Evolutionary conservation across 1,140 invertebrate genomes (phyloP), one percentile per base, ranked within the genome.

Genomic region (Amyelois transitella): DNA sequence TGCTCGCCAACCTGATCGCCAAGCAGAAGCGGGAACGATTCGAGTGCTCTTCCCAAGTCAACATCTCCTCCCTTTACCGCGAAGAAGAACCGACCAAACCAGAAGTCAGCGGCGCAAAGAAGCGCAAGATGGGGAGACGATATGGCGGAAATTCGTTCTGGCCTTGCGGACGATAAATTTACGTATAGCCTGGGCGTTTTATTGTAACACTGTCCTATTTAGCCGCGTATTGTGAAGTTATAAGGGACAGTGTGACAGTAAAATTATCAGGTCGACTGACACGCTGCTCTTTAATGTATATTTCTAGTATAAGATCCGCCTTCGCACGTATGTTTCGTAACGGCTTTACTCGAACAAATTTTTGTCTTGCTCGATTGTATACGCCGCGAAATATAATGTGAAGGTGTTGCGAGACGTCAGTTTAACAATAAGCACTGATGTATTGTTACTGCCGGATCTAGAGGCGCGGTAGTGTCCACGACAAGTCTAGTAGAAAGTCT

Each of bases 91-190:
- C 43, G 49, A 55, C 56, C 38, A 60, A 60, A 19, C 53, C 48
- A 0, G 73, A 72, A 45, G 72, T 76, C 6, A 73, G 60, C 73
- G 84, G 84, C 48, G 84, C 84, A 22, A 72, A 69, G 55, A 88
- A 88, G 58, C 57, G 84, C 43, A 88, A 88, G 68, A 67, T 81
- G 59, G 84, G 84, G 1, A 66, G 84, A 5, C 55, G 78, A 18
- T 69, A 80, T 67, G 84, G 82, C 38, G 82, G 82, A 12, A 75
- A 81, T 64, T 60, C 75, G 19, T 87, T 87, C 67, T 83, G 77
- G 79, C 84, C 84, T 0, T 81, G 79, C 61, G 84, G 84, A 28
- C 84, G 84, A 66, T 84, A 81, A 60, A 50, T 14, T 14, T 38
- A 38, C 12, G 32, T 38, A 6, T 38, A 14, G 8, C 12, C 32